phyloP scores from a whole-genome alignment of 1,140 invertebrate genomes.

The Oscheius sp. region DNA sequence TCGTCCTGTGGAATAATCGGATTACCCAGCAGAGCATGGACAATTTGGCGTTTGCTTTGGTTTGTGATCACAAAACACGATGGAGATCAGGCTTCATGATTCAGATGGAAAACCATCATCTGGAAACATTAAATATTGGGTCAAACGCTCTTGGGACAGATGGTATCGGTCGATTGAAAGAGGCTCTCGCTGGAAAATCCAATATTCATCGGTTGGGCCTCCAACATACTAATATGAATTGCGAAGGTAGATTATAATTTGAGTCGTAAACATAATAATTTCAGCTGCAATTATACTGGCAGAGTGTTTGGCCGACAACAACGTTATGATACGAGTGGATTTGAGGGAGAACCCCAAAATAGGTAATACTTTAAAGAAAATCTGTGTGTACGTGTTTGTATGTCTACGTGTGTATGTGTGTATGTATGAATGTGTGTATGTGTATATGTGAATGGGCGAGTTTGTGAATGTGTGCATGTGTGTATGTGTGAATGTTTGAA shows the following conservation, averaged over 20 bases:
- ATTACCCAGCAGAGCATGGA: conserved; percentile 38
- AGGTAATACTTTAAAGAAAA: not conserved
- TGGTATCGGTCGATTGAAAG: conserved; percentile 34
- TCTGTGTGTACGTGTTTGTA: too few relatives aligned
- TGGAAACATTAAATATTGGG: conserved; percentile 45
- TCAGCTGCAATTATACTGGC: conserved; percentile 42
- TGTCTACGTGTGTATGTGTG: too few relatives aligned
- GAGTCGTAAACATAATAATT: conserved; percentile 20
- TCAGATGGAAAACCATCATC: conserved; percentile 33
- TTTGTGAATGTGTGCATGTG: too few relatives aligned
- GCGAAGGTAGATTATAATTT: conserved; percentile 36
- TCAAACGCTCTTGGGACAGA: conserved; percentile 37
- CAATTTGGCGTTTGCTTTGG: conserved; percentile 31
- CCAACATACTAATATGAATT: conserved; percentile 41
- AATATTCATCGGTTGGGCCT: conserved; percentile 42
- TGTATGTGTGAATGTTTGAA: too few relatives aligned
- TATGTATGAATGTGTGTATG: too few relatives aligned
- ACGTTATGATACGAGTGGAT: conserved; percentile 33
- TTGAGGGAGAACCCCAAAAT: conserved; percentile 40
- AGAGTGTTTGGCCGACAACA: conserved; percentile 44
- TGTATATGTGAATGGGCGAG: too few relatives aligned
- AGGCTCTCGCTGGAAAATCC: conserved; percentile 20
- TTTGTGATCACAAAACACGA: too few relatives aligned
- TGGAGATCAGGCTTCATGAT: not conserved
- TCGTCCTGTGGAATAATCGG: conserved; percentile 44